Evolutionary conservation across 2,113 vertebrate species (phyloP).

Genomic region (Alethe diademata): DNA sequence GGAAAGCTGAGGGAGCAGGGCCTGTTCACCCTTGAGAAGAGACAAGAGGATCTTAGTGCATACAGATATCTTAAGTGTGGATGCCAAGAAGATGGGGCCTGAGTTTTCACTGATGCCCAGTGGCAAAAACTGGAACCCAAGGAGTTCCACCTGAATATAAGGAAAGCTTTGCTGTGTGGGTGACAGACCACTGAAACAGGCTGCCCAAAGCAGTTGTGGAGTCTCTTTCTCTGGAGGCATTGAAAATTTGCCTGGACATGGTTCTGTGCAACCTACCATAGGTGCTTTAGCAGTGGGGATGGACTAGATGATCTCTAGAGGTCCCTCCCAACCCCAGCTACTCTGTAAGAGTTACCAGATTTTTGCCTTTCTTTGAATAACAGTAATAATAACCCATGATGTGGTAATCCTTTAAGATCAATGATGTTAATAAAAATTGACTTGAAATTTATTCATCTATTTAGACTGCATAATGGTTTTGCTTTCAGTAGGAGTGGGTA

Average conservation of each 20-base stretch:
- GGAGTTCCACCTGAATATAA: neutral
- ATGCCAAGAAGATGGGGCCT: neutral
- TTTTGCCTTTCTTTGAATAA: neutral
- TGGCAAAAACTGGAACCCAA: neutral
- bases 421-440: neutral
- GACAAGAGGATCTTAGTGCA: accelerated
- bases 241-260: neutral
- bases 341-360: neutral
- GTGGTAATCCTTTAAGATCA: neutral
- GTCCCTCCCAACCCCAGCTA: neutral
- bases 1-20: neutral
- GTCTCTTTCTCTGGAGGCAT: neutral
- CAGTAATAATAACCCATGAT: neutral
- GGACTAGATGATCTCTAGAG: neutral
- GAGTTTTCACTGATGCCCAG: neutral
- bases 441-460: neutral
- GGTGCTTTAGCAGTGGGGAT: neutral
- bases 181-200: neutral
- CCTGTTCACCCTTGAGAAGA: neutral
- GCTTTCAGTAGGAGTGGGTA: neutral
- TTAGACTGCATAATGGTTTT: neutral
- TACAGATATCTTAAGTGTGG: neutral
- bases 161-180: neutral
- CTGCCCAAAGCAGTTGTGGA: neutral
- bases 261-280: neutral